Percentiles rank a stretch among this genome's conserved stretches.
Evolutionary conservation across 1,140 invertebrate genomes (phyloP).

Genomic region (Campoletis sonorensis): DNA sequence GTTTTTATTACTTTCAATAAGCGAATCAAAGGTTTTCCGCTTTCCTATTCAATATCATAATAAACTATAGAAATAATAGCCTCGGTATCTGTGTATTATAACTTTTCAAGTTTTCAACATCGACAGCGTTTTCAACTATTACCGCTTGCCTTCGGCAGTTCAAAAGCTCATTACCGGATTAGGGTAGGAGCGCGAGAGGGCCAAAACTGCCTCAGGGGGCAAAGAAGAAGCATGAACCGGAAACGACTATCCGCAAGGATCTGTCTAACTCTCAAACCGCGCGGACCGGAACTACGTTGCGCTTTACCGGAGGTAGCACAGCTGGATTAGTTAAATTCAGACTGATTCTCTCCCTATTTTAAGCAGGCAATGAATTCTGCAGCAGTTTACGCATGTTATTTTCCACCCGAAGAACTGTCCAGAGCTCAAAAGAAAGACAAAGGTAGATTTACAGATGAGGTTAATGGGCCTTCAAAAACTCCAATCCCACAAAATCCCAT

Average conservation of each 20-base stretch:
- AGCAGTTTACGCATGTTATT: not conserved
- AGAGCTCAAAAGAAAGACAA: not conserved
- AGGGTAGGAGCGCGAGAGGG: not conserved
- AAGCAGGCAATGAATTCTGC: not conserved
- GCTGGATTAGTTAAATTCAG: not conserved
- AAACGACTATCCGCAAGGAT: not conserved
- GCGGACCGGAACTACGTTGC: slow-evolving; percentile 21
- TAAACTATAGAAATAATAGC: not conserved
- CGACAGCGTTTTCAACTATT: not conserved
- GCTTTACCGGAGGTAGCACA: slow-evolving; percentile 3
- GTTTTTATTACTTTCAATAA: too few relatives aligned
- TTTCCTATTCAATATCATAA: not conserved
- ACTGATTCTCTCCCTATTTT: slow-evolving; percentile 7
- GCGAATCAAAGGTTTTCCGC: too few relatives aligned
- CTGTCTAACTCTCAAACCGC: not conserved
- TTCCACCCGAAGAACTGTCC: not conserved
- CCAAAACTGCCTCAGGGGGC: not conserved
- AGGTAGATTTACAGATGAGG: not conserved
- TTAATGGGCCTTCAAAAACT: too few relatives aligned
- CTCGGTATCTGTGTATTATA: not conserved
- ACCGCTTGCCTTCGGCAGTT: not conserved
- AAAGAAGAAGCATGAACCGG: slow-evolving; percentile 14
- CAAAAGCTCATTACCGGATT: slow-evolving; percentile 16
- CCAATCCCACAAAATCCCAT: too few relatives aligned
- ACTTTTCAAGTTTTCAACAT: not conserved